Evolutionary conservation across 2,113 vertebrate species (phyloP).

Genomic region (Pterocles gutturalis): DNA sequence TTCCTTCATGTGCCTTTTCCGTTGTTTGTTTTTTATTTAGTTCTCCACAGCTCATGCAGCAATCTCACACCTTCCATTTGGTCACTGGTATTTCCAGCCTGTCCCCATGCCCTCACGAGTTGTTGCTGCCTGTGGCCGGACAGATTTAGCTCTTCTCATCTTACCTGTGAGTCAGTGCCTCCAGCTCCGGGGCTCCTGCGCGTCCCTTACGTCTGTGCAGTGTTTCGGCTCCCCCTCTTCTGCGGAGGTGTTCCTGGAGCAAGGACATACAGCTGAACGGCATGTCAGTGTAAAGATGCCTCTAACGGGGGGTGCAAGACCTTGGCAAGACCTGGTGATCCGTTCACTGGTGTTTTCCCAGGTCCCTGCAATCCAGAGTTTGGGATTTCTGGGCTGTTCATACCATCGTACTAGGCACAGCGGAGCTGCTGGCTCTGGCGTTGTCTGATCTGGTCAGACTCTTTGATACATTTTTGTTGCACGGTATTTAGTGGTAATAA

Average conservation of each 20-base stretch:
- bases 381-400: not conserved
- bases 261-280: not conserved
- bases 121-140: not conserved
- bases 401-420: accelerated
- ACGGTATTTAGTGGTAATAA: not conserved
- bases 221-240: not conserved
- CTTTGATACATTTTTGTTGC: not conserved
- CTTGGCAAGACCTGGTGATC: accelerated
- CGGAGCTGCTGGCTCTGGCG: not conserved
- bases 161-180: not conserved
- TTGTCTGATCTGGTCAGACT: not conserved
- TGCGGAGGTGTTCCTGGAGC: not conserved
- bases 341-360: not conserved
- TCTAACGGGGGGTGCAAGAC: not conserved
- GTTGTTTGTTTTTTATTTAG: not conserved
- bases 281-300: not conserved
- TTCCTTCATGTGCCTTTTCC: not conserved
- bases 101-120: not conserved
- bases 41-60: not conserved
- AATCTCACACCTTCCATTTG: not conserved
- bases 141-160: constrained; percentile 56
- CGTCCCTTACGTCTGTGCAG: not conserved
- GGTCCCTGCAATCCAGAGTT: not conserved
- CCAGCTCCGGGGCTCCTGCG: not conserved
- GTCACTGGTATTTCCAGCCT: constrained; percentile 11